These are phyloP conservation scores for Eudyptes chrysolophus DNA, from an alignment of 2,113 vertebrate genomes.

Conservation along the genomic window DNA sequence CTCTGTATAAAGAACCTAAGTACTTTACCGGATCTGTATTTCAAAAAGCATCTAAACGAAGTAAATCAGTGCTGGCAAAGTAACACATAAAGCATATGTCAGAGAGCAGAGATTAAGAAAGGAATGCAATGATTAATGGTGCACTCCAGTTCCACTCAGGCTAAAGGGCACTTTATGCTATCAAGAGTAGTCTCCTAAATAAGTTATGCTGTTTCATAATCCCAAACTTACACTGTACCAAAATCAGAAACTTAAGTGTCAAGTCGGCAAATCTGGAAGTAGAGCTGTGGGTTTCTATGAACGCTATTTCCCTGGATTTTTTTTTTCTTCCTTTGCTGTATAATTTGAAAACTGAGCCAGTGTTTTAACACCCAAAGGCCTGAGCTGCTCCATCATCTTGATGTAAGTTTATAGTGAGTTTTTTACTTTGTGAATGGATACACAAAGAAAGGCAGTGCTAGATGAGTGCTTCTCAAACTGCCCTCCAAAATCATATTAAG, in stretches of 20 bases:
- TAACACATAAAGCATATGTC: background rate
- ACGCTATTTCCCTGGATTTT: background rate
- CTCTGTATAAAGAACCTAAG: background rate
- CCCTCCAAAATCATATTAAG: background rate
- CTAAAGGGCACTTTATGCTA: background rate
- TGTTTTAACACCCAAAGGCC: background rate
- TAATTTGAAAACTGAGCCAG: background rate
- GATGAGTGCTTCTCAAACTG: background rate
- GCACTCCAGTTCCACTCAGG: background rate
- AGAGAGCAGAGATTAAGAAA: background rate
- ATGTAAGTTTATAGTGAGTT: background rate
- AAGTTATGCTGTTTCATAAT: background rate
- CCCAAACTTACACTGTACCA: background rate
- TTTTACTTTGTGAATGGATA: background rate
- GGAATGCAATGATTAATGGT: background rate
- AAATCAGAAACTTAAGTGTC: background rate
- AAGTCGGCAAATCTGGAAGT: background rate
- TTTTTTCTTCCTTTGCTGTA: background rate
- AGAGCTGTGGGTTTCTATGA: background rate
- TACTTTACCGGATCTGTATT: background rate
- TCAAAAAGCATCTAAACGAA: background rate
- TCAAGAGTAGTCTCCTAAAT: background rate
- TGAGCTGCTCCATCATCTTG: background rate
- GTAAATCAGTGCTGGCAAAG: background rate
- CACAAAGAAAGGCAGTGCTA: background rate